A percentile compares a stretch with the other conserved stretches of the same genome.
Conservation (phyloP, 2,113 vertebrate genomes). For the Saccopteryx leptura region DNA sequence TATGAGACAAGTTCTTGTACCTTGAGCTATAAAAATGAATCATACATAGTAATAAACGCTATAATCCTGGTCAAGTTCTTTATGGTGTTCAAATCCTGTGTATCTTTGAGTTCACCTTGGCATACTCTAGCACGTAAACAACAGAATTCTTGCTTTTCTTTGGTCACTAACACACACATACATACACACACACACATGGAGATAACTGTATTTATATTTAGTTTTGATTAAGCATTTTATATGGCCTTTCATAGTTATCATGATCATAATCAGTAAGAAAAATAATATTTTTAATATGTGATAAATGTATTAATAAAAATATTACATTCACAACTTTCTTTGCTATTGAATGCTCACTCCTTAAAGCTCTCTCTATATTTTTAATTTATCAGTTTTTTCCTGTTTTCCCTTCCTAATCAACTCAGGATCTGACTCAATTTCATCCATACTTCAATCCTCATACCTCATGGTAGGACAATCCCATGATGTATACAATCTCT, state of each 20-base stretch:
- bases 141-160: background rate
- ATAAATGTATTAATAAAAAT: background rate
- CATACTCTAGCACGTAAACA: background rate
- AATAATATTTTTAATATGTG: background rate
- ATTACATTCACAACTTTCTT: background rate
- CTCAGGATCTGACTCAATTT: background rate
- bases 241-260: background rate
- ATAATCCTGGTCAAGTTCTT: background rate
- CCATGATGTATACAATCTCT: background rate
- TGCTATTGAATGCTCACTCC: background rate
- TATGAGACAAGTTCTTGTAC: conserved; percentile 51
- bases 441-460: background rate
- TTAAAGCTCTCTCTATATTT: background rate
- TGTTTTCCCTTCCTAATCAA: background rate
- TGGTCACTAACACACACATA: background rate
- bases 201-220: background rate
- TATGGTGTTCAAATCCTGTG: background rate
- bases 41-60: background rate
- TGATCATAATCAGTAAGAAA: background rate
- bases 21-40: conserved; percentile 31
- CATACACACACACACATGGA: too few relatives aligned
- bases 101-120: background rate
- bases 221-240: background rate
- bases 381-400: background rate
- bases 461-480: background rate